Conservation (phyloP, 2,888 invertebrate species). For the Leptura quadrifasciata region DNA sequence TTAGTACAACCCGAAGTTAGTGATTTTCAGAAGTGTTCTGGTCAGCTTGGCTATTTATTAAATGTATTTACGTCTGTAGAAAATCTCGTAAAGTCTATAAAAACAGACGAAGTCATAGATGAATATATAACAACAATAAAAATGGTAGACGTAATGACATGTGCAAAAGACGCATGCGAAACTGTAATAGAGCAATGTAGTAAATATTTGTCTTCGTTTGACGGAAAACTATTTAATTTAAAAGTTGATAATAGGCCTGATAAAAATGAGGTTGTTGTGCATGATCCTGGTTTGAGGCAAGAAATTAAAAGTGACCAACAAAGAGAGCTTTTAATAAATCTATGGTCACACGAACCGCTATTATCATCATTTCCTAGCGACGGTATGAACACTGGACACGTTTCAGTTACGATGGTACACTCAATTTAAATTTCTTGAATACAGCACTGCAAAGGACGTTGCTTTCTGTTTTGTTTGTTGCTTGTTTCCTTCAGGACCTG, state of each 20-base stretch:
- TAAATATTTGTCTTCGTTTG: too few relatives aligned
- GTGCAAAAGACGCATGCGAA: too few relatives aligned
- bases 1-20: too few relatives aligned
- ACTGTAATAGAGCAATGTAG: too few relatives aligned
- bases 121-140: too few relatives aligned
- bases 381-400: not conserved
- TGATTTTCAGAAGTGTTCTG: too few relatives aligned
- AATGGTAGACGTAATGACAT: too few relatives aligned
- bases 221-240: too few relatives aligned
- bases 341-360: not conserved
- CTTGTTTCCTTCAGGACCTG: conserved; percentile 24
- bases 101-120: too few relatives aligned
- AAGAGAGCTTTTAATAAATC: conserved; percentile 23
- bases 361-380: conserved; percentile 7
- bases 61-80: too few relatives aligned
- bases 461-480: conserved; percentile 37
- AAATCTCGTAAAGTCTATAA: too few relatives aligned
- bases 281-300: conserved; percentile 33
- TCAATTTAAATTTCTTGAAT: conserved; percentile 29
- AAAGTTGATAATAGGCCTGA: not conserved
- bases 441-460: conserved; percentile 31
- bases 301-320: conserved; percentile 16
- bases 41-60: too few relatives aligned
- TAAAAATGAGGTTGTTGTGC: conserved; percentile 6
- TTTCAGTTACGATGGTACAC: not conserved